phyloP scores from a whole-genome alignment of 2,888 invertebrate genomes.

The Eupithecia exiguata region DNA sequence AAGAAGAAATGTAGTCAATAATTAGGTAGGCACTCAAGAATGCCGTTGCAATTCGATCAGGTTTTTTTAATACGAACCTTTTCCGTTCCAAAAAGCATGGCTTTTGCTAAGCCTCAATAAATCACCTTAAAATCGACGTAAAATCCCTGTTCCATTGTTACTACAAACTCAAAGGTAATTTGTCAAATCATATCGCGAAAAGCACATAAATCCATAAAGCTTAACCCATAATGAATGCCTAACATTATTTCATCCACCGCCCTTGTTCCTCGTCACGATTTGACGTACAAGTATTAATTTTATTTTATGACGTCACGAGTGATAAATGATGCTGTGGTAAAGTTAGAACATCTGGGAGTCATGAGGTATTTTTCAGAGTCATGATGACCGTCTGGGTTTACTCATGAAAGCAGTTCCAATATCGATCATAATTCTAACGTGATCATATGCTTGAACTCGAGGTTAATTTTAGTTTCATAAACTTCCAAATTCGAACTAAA shows the following conservation, averaged over 20 bases:
- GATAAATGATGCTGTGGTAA: conserved; percentile 36
- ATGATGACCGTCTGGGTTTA: not conserved
- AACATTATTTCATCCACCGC: conserved; percentile 10
- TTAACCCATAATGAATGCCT: conserved; percentile 12
- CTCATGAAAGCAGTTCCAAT: too few relatives aligned
- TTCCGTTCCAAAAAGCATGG: not conserved
- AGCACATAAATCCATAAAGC: conserved; percentile 17
- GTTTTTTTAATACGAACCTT: not conserved
- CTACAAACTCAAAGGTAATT: conserved; percentile 9
- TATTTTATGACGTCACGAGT: conserved; percentile 33
- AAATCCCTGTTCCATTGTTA: conserved; percentile 9
- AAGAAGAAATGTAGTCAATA: too few relatives aligned
- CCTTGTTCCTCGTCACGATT: conserved; percentile 12
- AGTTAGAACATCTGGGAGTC: conserved; percentile 1
- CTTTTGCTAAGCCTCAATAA: not conserved
- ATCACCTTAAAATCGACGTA: not conserved
- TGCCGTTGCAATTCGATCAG: not conserved
- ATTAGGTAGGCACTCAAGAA: too few relatives aligned
- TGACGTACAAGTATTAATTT: conserved; percentile 15
- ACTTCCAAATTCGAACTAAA: too few relatives aligned
- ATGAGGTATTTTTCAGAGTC: not conserved
- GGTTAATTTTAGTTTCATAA: too few relatives aligned
- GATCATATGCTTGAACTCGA: too few relatives aligned
- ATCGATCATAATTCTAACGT: too few relatives aligned
- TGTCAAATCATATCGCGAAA: conserved; percentile 15